A percentile compares a stretch with the other conserved stretches of the same genome.
phyloP scores from a whole-genome alignment of 2,113 vertebrate genomes.

The Rana temporaria region DNA sequence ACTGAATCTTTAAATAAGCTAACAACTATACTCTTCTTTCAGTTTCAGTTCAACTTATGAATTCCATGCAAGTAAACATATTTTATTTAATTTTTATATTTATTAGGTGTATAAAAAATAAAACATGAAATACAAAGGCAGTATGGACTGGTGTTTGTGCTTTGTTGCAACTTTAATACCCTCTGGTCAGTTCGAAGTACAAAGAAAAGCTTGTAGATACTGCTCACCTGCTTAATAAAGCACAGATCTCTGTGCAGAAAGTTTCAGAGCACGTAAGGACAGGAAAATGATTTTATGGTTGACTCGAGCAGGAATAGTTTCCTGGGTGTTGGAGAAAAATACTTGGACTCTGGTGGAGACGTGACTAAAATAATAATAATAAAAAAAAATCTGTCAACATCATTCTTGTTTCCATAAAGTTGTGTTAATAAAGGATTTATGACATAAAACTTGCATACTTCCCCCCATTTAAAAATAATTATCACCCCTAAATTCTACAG shows the following conservation, averaged over 20 bases:
- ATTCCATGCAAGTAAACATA: too few species aligned
- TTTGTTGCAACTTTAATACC: slow-evolving; percentile 52
- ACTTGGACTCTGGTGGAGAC: slow-evolving; percentile 14
- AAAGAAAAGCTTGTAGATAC: slow-evolving; percentile 34
- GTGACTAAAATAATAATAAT: slow-evolving; percentile 13
- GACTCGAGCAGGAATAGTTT: slow-evolving; percentile 29
- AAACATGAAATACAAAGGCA: slow-evolving; percentile 25
- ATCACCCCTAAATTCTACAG: slow-evolving; percentile 11
- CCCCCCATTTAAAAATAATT: slow-evolving; percentile 9
- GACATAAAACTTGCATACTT: not conserved
- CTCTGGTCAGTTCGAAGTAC: slow-evolving; percentile 38
- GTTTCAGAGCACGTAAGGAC: slow-evolving; percentile 48
- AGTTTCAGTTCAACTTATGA: too few species aligned
- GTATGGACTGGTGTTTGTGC: slow-evolving; percentile 21
- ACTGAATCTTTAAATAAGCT: too few species aligned
- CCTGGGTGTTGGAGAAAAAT: slow-evolving; percentile 19
- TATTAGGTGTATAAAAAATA: not conserved
- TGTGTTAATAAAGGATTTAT: slow-evolving; percentile 37
- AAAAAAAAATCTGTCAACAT: slow-evolving; percentile 16
- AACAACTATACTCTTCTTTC: too few species aligned
- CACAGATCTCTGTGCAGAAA: slow-evolving; percentile 44
- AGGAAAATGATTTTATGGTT: slow-evolving; percentile 24
- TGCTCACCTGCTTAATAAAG: slow-evolving; percentile 47
- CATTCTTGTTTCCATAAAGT: slow-evolving; percentile 7
- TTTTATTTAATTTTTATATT: not conserved